A percentile compares a stretch with the other conserved stretches of the same genome.
Evolutionary conservation across 2,113 vertebrate genomes (phyloP).

Genomic region (Datnioides undecimradiatus): DNA sequence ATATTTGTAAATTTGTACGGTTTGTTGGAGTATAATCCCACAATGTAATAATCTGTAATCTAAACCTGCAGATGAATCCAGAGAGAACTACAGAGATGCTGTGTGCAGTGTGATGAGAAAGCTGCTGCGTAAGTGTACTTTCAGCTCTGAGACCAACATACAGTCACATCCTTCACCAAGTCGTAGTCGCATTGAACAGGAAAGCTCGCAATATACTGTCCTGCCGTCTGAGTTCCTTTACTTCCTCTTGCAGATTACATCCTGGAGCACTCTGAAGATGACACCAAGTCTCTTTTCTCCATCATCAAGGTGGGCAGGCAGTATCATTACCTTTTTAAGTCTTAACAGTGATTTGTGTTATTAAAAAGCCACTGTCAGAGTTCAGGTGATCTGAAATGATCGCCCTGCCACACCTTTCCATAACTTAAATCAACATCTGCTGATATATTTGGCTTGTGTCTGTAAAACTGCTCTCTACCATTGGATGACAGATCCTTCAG

Average conservation of each 20-base stretch:
- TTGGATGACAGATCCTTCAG: neutral
- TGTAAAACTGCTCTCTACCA: neutral
- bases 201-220: neutral
- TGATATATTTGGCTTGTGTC: neutral
- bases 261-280: slow-evolving; percentile 96
- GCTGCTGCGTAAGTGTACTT: slow-evolving; percentile 93
- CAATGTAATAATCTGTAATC: slow-evolving; percentile 22
- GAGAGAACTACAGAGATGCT: slow-evolving; percentile 93
- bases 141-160: too few relatives aligned
- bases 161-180: neutral
- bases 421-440: neutral
- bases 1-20: neutral
- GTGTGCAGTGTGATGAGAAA: slow-evolving; percentile 91
- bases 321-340: neutral
- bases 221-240: neutral
- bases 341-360: neutral
- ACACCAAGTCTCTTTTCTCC: slow-evolving; percentile 97
- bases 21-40: neutral
- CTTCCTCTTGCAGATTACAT: slow-evolving; percentile 86
- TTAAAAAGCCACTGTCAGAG: neutral
- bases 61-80: slow-evolving; percentile 84
- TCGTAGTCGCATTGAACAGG: neutral
- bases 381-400: neutral
- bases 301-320: slow-evolving; percentile 92
- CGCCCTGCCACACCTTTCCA: neutral